phyloP scores from a whole-genome alignment of 2,113 vertebrate genomes.

The Uria aalge region DNA sequence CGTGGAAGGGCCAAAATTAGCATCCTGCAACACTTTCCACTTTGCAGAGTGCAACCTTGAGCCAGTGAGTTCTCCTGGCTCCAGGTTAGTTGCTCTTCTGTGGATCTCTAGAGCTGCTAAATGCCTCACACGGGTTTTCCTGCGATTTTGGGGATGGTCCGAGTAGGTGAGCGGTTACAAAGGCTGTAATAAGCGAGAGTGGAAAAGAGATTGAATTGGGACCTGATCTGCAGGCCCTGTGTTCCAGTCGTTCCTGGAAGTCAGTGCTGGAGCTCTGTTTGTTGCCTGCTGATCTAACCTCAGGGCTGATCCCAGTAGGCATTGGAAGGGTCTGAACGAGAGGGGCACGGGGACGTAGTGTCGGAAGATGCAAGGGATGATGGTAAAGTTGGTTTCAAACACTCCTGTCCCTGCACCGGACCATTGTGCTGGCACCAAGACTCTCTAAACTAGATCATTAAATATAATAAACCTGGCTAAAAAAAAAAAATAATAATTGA shows the following conservation, averaged over 20 bases:
- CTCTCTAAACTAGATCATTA: not conserved
- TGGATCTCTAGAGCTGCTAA: not conserved
- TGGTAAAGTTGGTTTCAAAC: not conserved
- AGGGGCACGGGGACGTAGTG: rapidly evolving
- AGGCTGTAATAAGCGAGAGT: not conserved
- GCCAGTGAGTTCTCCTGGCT: not conserved
- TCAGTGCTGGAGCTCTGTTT: not conserved
- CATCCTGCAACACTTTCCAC: not conserved
- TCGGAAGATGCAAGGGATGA: not conserved
- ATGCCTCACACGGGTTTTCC: not conserved
- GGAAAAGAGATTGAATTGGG: not conserved
- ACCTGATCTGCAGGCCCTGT: not conserved
- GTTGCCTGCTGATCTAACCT: not conserved
- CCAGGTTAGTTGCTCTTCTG: not conserved
- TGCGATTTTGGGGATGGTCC: not conserved
- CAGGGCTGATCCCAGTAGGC: not conserved
- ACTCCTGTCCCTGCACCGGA: not conserved
- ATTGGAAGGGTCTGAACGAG: not conserved
- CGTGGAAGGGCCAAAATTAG: not conserved
- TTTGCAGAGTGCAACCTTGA: not conserved
- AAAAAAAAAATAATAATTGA: not conserved
- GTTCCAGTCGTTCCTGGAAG: not conserved
- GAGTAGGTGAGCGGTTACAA: not conserved
- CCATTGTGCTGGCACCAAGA: not conserved
- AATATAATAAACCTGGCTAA: not conserved